phyloP scores from a whole-genome alignment of 1,140 invertebrate species.

The Leptinotarsa defecta region DNA sequence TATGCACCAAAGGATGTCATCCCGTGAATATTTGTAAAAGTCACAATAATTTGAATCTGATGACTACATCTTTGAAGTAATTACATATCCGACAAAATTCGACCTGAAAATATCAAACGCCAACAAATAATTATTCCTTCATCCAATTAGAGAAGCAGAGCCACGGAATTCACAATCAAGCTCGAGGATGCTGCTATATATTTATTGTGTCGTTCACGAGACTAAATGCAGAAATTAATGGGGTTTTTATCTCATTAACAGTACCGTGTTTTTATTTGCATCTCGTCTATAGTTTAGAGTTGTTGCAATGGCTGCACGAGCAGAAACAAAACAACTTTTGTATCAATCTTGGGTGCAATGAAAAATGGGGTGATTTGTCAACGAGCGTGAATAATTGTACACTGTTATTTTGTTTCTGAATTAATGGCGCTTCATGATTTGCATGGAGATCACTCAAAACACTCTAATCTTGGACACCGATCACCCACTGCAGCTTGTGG shows the following conservation, averaged over 20 bases:
- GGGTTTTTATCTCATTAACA: slow-evolving; percentile 50
- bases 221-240: slow-evolving; percentile 49
- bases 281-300: slow-evolving; percentile 20
- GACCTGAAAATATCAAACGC: background rate
- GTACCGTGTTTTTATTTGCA: slow-evolving; percentile 44
- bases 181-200: slow-evolving; percentile 40
- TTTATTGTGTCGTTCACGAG: slow-evolving; percentile 46
- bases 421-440: too few species aligned
- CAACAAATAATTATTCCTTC: slow-evolving; percentile 46
- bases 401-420: background rate
- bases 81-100: background rate
- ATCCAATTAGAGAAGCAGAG: slow-evolving; percentile 45
- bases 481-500: too few species aligned
- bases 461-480: too few species aligned
- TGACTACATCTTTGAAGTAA: background rate
- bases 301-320: slow-evolving; percentile 16
- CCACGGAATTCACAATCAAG: slow-evolving; percentile 44
- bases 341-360: background rate
- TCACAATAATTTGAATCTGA: too few species aligned
- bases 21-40: too few species aligned
- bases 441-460: too few species aligned
- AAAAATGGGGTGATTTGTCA: slow-evolving; percentile 3
- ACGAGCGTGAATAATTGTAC: background rate
- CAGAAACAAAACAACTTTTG: slow-evolving; percentile 11
- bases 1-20: too few species aligned